Percentiles rank a stretch among this genome's conserved stretches.
These are phyloP conservation scores for Ennomos quercinarius DNA, from an alignment of 2,888 invertebrate genomes.

Conservation along the genomic window DNA sequence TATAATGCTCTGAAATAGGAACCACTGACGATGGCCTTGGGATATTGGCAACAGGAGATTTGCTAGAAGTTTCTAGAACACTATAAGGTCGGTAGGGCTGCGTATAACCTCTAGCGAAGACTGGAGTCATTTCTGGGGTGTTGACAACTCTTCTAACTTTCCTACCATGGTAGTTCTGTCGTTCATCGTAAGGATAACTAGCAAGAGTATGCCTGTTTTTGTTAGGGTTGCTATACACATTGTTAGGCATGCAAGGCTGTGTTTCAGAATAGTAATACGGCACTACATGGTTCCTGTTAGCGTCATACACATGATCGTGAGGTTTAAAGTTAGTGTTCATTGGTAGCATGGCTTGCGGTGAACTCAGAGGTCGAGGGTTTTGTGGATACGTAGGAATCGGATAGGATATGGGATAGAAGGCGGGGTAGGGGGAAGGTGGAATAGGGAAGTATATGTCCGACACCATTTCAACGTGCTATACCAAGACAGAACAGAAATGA, in stretches of 20 bases:
- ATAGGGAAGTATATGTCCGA: constrained; percentile 90
- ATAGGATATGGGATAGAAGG: constrained; percentile 77
- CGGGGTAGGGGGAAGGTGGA: constrained; percentile 76
- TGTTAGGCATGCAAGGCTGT: constrained; percentile 76
- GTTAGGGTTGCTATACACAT: constrained; percentile 66
- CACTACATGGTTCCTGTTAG: constrained; percentile 84
- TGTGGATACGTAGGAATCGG: constrained; percentile 57
- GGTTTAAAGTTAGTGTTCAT: constrained; percentile 65
- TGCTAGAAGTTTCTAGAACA: constrained; percentile 70
- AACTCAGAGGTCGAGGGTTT: constrained; percentile 55
- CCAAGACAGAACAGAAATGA: constrained; percentile 82
- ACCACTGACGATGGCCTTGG: constrained; percentile 78
- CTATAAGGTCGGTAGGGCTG: constrained; percentile 76
- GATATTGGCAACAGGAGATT: constrained; percentile 60
- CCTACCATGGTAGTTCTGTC: constrained; percentile 63
- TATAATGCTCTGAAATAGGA: constrained; percentile 76
- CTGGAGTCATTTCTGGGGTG: constrained; percentile 59
- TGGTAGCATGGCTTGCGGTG: constrained; percentile 68
- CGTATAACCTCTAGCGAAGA: constrained; percentile 60
- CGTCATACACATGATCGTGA: constrained; percentile 80
- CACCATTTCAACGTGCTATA: constrained; percentile 91
- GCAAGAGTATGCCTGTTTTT: constrained; percentile 72
- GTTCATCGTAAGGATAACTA: constrained; percentile 68
- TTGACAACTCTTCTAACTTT: constrained; percentile 60
- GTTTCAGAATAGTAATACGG: constrained; percentile 82